phyloP scores from a whole-genome alignment of 2,888 invertebrate genomes.

The Aspidiotus rigidus region DNA sequence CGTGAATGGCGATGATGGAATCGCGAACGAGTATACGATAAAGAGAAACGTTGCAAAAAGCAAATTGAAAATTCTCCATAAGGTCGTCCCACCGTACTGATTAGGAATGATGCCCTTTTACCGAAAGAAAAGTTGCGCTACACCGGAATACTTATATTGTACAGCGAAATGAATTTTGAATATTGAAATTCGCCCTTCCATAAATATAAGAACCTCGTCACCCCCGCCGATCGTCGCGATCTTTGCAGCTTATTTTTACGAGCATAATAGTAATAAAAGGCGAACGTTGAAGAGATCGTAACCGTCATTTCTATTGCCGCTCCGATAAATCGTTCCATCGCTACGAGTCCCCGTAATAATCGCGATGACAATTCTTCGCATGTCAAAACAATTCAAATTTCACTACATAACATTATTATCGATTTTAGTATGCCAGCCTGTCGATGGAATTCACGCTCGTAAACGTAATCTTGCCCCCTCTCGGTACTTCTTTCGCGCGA shows the following conservation, averaged over 20 bases:
- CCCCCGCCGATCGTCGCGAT: not conserved
- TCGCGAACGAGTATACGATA: not conserved
- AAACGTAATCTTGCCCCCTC: not conserved
- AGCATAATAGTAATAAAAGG: not conserved
- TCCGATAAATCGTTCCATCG: not conserved
- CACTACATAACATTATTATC: not conserved
- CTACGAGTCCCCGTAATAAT: not conserved
- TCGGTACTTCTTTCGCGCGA: not conserved
- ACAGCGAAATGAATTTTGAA: not conserved
- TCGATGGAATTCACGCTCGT: constrained; percentile 3
- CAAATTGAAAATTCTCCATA: not conserved
- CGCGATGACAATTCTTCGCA: not conserved
- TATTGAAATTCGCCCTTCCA: not conserved
- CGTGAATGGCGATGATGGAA: not conserved
- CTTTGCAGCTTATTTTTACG: not conserved
- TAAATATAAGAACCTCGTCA: not conserved
- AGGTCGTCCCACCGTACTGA: not conserved
- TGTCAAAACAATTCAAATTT: not conserved
- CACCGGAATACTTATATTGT: not conserved
- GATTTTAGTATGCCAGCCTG: not conserved
- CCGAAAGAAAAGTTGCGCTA: not conserved
- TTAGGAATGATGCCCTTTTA: not conserved
- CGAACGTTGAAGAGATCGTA: not conserved
- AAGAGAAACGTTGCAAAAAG: not conserved
- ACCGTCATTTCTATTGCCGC: not conserved